Conservation (phyloP, 2,113 vertebrate genomes). For the Lontra canadensis region DNA sequence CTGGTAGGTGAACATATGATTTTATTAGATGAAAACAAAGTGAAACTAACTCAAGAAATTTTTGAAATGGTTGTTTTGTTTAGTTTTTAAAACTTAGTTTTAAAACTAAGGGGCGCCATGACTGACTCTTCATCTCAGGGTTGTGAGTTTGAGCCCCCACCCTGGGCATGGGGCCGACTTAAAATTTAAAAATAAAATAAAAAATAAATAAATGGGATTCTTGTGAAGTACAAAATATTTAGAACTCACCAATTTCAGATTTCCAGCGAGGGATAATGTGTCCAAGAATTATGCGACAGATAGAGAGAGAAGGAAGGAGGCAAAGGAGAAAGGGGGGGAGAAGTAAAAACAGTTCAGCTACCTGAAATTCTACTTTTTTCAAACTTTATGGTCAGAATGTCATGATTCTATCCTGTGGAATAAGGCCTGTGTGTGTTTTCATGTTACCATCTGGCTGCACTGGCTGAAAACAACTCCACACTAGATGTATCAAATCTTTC, state of each 20-base stretch:
- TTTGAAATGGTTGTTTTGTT: background rate
- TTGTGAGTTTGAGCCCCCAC: background rate
- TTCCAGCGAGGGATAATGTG: background rate
- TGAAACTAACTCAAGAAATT: constrained; percentile 15
- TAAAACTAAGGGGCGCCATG: background rate
- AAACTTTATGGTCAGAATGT: background rate
- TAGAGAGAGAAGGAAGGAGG: too few species aligned
- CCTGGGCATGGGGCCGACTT: background rate
- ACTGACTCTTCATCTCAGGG: background rate
- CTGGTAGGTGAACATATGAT: background rate
- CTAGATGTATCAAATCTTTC: background rate
- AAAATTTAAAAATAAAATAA: background rate
- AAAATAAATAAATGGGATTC: constrained; percentile 26
- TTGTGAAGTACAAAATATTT: constrained; percentile 19
- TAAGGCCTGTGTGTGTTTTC: background rate
- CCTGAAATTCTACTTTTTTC: background rate
- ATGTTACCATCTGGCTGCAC: background rate
- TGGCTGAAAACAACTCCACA: background rate
- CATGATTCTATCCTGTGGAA: background rate
- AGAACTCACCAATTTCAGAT: background rate
- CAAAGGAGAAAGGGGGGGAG: background rate
- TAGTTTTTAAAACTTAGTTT: background rate
- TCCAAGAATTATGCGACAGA: background rate
- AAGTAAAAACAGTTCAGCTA: background rate
- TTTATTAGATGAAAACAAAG: constrained; percentile 8